Base-by-base conservation (phyloP, 2,113 vertebrate genomes). In the Corydoras maculifer region DNA sequence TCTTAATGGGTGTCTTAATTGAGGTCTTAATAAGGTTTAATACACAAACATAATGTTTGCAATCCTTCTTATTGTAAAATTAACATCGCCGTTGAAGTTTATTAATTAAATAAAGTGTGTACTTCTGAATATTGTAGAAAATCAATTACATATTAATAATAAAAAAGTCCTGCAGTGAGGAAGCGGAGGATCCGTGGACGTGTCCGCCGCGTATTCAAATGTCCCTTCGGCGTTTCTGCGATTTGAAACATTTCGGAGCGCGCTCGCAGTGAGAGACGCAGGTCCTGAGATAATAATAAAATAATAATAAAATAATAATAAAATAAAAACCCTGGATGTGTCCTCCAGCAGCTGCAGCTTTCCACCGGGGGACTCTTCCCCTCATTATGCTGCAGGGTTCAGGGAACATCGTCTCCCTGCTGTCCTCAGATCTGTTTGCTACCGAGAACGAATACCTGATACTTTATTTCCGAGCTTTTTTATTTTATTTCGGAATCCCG, bases 321-420 rank as follows among this genome's bases (percentile, higher is more conserved):
- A 43, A 43, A 43, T 43, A 43, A 43, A 43, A 43, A 30, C 14
- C 10, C 65, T 3, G 53, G 31, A 15, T n/a, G n/a, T 12, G 43
- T 67, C 35, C 49, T 48, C 25, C 12, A 48, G 48, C 8, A 11
- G 58, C 51, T 43, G 48, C 8, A 11, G 58, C 51, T 43, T 25
- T 69, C 29, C 11, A 59, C 32, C 32, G 30, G 31, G 53, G 53
- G 35, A 25, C 8, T 13, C 2, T 30, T 32, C 14, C 13, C 14
- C 54, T 68, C 66, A 58, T 68, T 68, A 68, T 58, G 32, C 66
- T 29, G 66, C 63, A 65, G 43, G 66, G 10, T 58, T 58, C 55
- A 5, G 66, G 10, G 8, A 13, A 13, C 5, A 6, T 6, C 8
- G 7, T 48, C 32, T 48, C 2, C 18, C 50, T 8, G 9, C 43